Conservation (phyloP, 2,888 invertebrate genomes). For the Sphaerophoria taeniata region DNA sequence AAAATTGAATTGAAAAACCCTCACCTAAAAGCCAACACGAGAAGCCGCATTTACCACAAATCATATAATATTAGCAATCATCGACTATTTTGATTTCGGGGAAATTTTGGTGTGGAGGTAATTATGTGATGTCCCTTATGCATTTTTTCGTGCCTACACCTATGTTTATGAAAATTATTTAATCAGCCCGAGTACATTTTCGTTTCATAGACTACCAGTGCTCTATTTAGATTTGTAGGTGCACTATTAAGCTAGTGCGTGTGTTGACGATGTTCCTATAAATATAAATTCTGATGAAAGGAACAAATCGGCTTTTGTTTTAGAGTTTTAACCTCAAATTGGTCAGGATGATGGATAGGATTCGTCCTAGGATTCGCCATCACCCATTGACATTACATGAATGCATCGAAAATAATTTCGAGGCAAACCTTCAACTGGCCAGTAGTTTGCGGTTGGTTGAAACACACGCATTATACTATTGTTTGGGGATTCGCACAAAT, state of each 20-base stretch:
- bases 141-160: background rate
- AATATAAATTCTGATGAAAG: slow-evolving; percentile 57
- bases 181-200: background rate
- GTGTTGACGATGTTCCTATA: background rate
- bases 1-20: background rate
- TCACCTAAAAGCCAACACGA: too few relatives aligned
- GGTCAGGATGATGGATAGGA: slow-evolving; percentile 53
- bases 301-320: slow-evolving; percentile 71
- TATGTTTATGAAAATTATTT: background rate
- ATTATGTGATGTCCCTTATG: background rate
- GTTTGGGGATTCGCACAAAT: slow-evolving; percentile 63
- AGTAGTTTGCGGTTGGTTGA: background rate
- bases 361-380: slow-evolving; percentile 44
- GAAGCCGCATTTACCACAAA: background rate
- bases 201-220: too few relatives aligned
- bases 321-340: slow-evolving; percentile 66
- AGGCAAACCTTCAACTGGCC: background rate
- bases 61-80: slow-evolving; percentile 12
- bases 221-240: too few relatives aligned
- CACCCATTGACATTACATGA: background rate
- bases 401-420: background rate
- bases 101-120: too few relatives aligned
- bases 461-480: slow-evolving; percentile 54
- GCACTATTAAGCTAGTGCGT: background rate
- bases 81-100: background rate